phyloP scores from a whole-genome alignment of 1,140 invertebrate species.

The Delia radicum region DNA sequence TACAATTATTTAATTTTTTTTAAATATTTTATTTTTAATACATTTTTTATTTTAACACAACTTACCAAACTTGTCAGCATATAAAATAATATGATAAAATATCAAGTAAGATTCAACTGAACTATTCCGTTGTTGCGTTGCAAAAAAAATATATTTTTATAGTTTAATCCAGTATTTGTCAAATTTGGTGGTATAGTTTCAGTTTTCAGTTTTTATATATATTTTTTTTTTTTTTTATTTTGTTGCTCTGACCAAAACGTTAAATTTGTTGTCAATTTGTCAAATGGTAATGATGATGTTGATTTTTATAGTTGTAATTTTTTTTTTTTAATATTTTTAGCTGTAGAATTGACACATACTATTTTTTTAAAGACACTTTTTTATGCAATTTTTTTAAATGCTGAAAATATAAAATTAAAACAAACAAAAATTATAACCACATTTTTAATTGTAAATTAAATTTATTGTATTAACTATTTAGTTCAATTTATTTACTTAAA shows the following conservation, averaged over 20 bases:
- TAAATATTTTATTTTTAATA: neutral
- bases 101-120: neutral
- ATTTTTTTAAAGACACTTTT: too few species aligned
- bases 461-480: too few species aligned
- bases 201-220: neutral
- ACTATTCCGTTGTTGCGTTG: neutral
- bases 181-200: slow-evolving; percentile 6
- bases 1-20: neutral
- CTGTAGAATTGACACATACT: neutral
- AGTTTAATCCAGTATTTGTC: neutral
- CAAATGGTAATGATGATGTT: slow-evolving; percentile 8
- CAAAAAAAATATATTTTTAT: neutral
- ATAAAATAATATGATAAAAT: neutral
- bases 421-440: neutral
- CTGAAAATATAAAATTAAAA: neutral
- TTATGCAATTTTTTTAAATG: too few species aligned
- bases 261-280: slow-evolving; percentile 1
- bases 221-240: neutral
- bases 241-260: neutral
- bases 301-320: neutral
- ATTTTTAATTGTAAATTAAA: neutral
- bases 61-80: slow-evolving; percentile 19
- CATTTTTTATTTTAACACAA: neutral
- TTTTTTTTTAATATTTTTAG: neutral
- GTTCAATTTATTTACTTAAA: too few species aligned